Evolutionary conservation across 2,113 vertebrate genomes (phyloP).

Genomic region (Petaurus breviceps): DNA sequence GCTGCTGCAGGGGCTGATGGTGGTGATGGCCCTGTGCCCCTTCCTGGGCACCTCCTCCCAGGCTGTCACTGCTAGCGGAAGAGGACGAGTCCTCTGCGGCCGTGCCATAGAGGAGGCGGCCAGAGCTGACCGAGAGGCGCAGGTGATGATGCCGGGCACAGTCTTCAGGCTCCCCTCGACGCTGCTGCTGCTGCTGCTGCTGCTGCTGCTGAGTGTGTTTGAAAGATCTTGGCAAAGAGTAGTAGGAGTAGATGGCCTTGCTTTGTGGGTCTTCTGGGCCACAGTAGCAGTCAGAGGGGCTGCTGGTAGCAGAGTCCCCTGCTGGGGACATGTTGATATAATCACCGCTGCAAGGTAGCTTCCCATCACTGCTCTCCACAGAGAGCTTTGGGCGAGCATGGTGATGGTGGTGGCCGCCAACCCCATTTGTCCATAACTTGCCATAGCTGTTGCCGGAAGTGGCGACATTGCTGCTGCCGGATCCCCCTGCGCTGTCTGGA

Average conservation of each 20-base stretch:
- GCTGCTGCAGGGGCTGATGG: constrained; percentile 68
- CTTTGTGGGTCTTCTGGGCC: constrained; percentile 80
- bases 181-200: constrained; percentile 70
- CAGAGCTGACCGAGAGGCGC: constrained; percentile 84
- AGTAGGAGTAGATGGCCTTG: constrained; percentile 89
- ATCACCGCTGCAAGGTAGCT: constrained; percentile 85
- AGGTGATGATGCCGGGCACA: constrained; percentile 84
- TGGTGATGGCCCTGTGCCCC: constrained; percentile 55
- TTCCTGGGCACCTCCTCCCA: constrained; percentile 83
- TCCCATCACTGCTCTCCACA: constrained; percentile 85
- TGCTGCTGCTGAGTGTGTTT: constrained; percentile 84
- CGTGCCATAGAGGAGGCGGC: constrained; percentile 84
- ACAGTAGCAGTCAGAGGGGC: constrained; percentile 89
- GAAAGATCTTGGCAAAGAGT: constrained; percentile 91
- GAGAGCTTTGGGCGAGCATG: constrained; percentile 83
- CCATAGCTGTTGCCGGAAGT: constrained; percentile 79
- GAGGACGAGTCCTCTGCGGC: constrained; percentile 88
- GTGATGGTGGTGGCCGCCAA: constrained; percentile 74
- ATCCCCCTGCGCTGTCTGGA: constrained; percentile 82
- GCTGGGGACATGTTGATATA: constrained; percentile 94
- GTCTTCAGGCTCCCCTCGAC: constrained; percentile 65
- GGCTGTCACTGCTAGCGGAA: constrained; percentile 91
- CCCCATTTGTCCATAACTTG: constrained; percentile 89
- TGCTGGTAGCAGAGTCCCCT: constrained; percentile 89
- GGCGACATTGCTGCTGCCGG: constrained; percentile 20